Evolutionary conservation across 2,797 vertebrate genomes (phyloP).

Genomic region (Phoxinus dragarum): DNA sequence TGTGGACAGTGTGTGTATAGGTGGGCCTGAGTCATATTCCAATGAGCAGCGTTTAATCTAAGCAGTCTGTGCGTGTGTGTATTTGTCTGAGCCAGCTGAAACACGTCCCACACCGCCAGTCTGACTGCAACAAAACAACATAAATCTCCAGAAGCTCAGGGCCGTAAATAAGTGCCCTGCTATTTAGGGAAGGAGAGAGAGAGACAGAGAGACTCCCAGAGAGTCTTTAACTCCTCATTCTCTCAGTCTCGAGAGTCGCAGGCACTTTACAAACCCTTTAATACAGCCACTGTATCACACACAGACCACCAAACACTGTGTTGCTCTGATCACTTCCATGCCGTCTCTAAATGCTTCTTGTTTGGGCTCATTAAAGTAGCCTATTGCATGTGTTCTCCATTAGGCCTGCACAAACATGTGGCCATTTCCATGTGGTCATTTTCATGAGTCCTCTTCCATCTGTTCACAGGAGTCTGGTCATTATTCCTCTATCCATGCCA

Average conservation of each 20-base stretch:
- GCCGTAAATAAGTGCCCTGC: constrained; percentile 72
- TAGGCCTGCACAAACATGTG: constrained; percentile 30
- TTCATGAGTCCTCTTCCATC: constrained; percentile 11
- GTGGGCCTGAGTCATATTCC: constrained; percentile 24
- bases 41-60: constrained; percentile 46
- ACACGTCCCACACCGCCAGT: constrained; percentile 69
- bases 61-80: constrained; percentile 32
- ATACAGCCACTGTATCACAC: constrained; percentile 47
- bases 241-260: constrained; percentile 39
- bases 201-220: constrained; percentile 44
- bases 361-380: constrained; percentile 25
- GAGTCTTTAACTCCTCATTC: constrained; percentile 52
- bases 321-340: constrained; percentile 32
- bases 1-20: constrained; percentile 8
- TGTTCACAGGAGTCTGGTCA: constrained; percentile 20
- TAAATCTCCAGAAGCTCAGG: constrained; percentile 72
- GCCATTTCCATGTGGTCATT: constrained; percentile 67
- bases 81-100: constrained; percentile 58
- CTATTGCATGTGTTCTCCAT: constrained; percentile 35
- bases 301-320: constrained; percentile 29
- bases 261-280: constrained; percentile 29
- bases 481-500: not conserved
- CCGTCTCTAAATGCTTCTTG: constrained; percentile 16
- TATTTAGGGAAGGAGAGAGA: constrained; percentile 44
- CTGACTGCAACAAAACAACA: constrained; percentile 81